Conservation (phyloP, 2,113 vertebrate genomes). For the Phrynocephalus versicolor region DNA sequence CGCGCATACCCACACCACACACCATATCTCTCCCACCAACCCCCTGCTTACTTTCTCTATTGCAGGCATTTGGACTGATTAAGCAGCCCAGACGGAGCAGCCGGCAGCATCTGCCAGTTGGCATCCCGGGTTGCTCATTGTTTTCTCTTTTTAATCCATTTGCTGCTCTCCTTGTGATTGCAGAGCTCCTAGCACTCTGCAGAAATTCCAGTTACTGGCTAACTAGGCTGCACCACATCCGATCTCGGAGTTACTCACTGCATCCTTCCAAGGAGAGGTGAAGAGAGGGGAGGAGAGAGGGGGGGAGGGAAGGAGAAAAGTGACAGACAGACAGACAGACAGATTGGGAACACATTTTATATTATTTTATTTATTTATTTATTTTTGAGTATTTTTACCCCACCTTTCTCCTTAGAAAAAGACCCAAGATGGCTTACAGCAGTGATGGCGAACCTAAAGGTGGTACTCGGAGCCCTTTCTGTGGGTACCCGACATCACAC, state of each 20-base stretch:
- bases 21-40: too few relatives aligned
- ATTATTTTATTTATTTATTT: background rate
- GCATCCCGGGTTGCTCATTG: background rate
- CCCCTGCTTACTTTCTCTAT: background rate
- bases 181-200: background rate
- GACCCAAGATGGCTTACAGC: too few relatives aligned
- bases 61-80: background rate
- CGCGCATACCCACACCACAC: background rate
- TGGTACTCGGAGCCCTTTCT: too few relatives aligned
- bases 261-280: background rate
- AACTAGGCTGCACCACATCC: background rate
- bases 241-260: background rate
- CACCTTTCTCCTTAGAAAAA: too few relatives aligned
- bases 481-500: too few relatives aligned
- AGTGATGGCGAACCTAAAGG: too few relatives aligned
- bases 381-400: too few relatives aligned
- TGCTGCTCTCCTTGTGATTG: background rate
- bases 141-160: constrained; percentile 18
- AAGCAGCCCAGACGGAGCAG: background rate
- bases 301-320: too few relatives aligned
- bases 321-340: too few relatives aligned
- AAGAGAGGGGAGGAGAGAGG: too few relatives aligned
- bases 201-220: background rate
- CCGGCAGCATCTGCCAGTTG: background rate
- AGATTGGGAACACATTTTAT: too few relatives aligned